phyloP scores from a whole-genome alignment of 2,888 invertebrate genomes.

The Hofmannophila pseudospretella region DNA sequence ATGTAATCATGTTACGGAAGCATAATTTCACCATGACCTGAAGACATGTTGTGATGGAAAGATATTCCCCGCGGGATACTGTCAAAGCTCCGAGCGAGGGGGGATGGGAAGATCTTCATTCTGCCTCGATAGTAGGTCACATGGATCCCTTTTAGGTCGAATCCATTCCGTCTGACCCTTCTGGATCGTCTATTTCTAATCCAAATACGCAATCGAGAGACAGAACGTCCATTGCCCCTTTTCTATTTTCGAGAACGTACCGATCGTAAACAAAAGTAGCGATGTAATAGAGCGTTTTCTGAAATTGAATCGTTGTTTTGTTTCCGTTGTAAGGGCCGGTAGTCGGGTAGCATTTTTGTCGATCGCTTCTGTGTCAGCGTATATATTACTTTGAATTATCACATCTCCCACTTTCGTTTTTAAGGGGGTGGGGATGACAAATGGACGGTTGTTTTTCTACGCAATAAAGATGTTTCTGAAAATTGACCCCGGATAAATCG shows the following conservation, averaged over 20 bases:
- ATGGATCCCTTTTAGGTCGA: conserved; percentile 18
- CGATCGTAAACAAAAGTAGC: conserved; percentile 39
- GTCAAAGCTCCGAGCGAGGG: background rate
- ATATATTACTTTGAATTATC: conserved; percentile 31
- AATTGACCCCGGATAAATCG: conserved; percentile 6
- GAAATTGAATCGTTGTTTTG: conserved; percentile 28
- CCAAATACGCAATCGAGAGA: conserved; percentile 24
- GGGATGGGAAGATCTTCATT: background rate
- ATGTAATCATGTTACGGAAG: conserved; percentile 13
- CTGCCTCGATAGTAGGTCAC: conserved; percentile 6
- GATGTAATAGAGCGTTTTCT: conserved; percentile 28
- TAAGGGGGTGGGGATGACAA: conserved; percentile 16
- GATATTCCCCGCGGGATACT: background rate
- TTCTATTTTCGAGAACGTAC: conserved; percentile 32
- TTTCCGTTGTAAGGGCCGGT: conserved; percentile 18
- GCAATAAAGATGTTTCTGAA: conserved; percentile 25
- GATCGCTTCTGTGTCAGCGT: conserved; percentile 24
- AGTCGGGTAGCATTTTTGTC: conserved; percentile 21
- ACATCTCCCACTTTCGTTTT: conserved; percentile 15
- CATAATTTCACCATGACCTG: background rate
- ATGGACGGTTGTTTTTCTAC: conserved; percentile 21
- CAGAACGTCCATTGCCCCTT: conserved; percentile 37
- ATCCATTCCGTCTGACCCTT: conserved; percentile 24
- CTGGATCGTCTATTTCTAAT: conserved; percentile 14
- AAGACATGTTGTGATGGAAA: background rate